phyloP scores from a whole-genome alignment of 92 coral and sea anemone species.

The Siderastrea siderea region DNA sequence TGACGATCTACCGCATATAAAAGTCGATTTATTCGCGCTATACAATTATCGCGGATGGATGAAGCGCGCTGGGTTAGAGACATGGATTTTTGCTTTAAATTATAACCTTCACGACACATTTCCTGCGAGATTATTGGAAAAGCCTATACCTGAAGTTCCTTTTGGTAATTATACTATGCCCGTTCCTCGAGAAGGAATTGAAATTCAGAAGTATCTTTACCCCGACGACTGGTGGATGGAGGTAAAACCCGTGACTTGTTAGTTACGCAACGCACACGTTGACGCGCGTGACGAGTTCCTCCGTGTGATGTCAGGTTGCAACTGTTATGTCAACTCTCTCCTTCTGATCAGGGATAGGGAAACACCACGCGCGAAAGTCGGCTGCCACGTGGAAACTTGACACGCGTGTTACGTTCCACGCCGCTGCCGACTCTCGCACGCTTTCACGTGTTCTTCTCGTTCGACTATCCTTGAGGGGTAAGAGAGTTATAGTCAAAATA shows the following conservation, averaged over 20 bases:
- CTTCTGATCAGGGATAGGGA: no score
- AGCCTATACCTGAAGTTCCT: slow-evolving; percentile 10
- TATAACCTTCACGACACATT: neutral
- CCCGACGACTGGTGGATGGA: slow-evolving; percentile 27
- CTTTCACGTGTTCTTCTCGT: no score
- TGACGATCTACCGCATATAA: slow-evolving; percentile 5
- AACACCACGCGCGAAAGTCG: no score
- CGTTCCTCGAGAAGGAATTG: slow-evolving; percentile 18
- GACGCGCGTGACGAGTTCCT: no score
- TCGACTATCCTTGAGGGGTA: no score
- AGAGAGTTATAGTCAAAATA: no score
- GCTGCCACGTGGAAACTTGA: no score
- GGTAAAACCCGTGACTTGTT: slow-evolving; percentile 1
- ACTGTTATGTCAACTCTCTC: no score
- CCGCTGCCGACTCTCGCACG: no score
- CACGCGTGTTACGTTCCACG: no score
- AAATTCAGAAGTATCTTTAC: slow-evolving; percentile 17
- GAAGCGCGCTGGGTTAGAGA: slow-evolving; percentile 6
- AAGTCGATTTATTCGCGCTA: slow-evolving; percentile 10
- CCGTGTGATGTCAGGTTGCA: no score
- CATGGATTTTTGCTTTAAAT: slow-evolving; percentile 4
- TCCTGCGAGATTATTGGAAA: neutral
- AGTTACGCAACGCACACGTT: no score
- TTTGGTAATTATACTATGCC: slow-evolving; percentile 13
- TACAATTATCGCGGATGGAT: slow-evolving; percentile 22